These are phyloP conservation scores for Tetranychus cinnabarinus DNA, from an alignment of 1,140 invertebrate species.

Conservation along the genomic window DNA sequence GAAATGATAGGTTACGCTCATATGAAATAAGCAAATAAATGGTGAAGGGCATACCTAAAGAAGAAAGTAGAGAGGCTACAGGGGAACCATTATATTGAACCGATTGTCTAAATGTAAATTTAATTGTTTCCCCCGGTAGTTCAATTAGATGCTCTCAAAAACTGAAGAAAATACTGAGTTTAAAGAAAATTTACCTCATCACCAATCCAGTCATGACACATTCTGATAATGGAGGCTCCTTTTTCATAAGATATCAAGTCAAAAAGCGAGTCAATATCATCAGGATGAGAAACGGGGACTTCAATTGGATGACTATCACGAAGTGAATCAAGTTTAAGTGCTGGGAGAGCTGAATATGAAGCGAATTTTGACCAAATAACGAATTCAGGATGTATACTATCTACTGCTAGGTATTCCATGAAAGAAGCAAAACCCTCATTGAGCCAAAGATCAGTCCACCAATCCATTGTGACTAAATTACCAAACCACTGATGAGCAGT, in stretches of 20 bases:
- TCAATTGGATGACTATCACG: constrained; percentile 66
- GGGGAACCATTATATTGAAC: too few relatives aligned
- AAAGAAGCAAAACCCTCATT: constrained; percentile 63
- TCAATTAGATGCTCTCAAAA: background rate
- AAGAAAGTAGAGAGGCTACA: too few relatives aligned
- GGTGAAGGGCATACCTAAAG: too few relatives aligned
- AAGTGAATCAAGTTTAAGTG: constrained; percentile 38
- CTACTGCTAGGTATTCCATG: constrained; percentile 50
- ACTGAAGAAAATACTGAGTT: background rate
- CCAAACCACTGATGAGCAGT: constrained; percentile 54
- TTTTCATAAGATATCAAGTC: constrained; percentile 26
- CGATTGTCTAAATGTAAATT: too few relatives aligned
- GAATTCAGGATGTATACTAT: constrained; percentile 49
- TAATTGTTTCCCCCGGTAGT: too few relatives aligned
- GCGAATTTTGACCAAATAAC: constrained; percentile 28
- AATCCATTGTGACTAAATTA: constrained; percentile 44
- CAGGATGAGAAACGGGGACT: constrained; percentile 26
- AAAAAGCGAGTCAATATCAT: constrained; percentile 25
- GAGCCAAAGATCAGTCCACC: constrained; percentile 78
- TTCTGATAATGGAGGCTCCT: constrained; percentile 24
- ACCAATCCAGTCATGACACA: constrained; percentile 12
- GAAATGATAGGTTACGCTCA: too few relatives aligned
- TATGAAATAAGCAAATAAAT: too few relatives aligned
- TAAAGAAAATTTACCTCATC: constrained; percentile 4
- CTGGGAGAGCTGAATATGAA: background rate